Percentiles rank a stretch among this genome's conserved stretches.
These are phyloP conservation scores for Papilio aristodemus DNA, from an alignment of 1,140 invertebrate species.

Conservation along the genomic window DNA sequence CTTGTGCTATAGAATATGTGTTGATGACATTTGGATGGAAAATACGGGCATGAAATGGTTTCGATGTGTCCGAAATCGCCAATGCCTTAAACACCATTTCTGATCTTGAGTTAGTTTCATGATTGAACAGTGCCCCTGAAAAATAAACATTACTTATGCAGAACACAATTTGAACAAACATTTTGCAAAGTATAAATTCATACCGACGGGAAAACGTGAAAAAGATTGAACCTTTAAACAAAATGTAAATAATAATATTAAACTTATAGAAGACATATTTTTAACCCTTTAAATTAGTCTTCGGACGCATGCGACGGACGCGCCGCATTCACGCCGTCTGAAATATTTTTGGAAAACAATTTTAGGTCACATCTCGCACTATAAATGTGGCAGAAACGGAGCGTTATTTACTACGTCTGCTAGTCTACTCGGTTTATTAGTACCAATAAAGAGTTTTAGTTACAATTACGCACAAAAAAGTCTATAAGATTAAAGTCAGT, in stretches of 20 bases:
- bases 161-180: neutral
- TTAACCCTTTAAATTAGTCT: constrained; percentile 43
- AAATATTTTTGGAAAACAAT: constrained; percentile 76
- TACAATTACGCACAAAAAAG: too few species aligned
- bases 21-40: constrained; percentile 54
- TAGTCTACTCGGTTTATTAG: constrained; percentile 2
- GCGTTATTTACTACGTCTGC: constrained; percentile 19
- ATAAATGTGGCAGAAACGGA: constrained; percentile 29
- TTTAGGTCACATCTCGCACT: constrained; percentile 65
- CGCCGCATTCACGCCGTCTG: constrained; percentile 60
- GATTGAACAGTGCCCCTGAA: constrained; percentile 67
- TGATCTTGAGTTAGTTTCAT: constrained; percentile 50
- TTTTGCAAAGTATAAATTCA: neutral
- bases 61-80: constrained; percentile 44
- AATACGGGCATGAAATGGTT: constrained; percentile 51
- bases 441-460: neutral
- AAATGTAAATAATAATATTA: constrained; percentile 37
- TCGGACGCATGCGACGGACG: constrained; percentile 51
- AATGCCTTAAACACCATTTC: constrained; percentile 55
- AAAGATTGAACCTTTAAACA: constrained; percentile 17
- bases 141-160: constrained; percentile 35
- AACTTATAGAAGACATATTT: constrained; percentile 37
- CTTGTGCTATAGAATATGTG: constrained; percentile 63
- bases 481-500: too few species aligned
- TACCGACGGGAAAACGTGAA: constrained; percentile 52